phyloP scores from a whole-genome alignment of 2,888 invertebrate genomes.

The Drosophila neoperkinsi region DNA sequence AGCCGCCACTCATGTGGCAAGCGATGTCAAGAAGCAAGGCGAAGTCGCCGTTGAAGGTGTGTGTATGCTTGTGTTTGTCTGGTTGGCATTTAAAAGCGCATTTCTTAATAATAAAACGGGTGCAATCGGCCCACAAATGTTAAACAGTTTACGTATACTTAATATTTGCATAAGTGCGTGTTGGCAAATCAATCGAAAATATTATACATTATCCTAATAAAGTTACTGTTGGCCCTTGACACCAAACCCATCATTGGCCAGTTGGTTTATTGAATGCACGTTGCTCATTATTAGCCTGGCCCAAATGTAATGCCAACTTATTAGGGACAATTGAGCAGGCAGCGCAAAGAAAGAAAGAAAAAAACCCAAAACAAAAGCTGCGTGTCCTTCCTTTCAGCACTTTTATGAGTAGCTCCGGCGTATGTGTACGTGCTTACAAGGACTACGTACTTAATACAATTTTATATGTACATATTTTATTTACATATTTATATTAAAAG shows the following conservation, averaged over 20 bases:
- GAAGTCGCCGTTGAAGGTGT: constrained; percentile 80
- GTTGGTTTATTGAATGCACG: neutral
- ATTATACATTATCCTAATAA: constrained; percentile 22
- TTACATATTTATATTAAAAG: constrained; percentile 68
- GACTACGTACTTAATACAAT: constrained; percentile 8
- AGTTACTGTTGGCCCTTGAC: constrained; percentile 25
- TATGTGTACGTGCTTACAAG: constrained; percentile 6
- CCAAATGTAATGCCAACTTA: constrained; percentile 31
- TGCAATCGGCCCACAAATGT: constrained; percentile 18
- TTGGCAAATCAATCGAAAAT: constrained; percentile 47
- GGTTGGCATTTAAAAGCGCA: constrained; percentile 61
- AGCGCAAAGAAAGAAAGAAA: neutral
- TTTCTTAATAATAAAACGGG: constrained; percentile 17
- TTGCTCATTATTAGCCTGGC: constrained; percentile 25
- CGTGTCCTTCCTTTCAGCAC: constrained; percentile 27
- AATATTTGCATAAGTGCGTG: constrained; percentile 31
- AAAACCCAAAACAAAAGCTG: constrained; percentile 6
- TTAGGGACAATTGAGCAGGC: constrained; percentile 38
- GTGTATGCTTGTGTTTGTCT: constrained; percentile 21
- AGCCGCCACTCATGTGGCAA: constrained; percentile 81
- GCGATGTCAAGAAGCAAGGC: constrained; percentile 77
- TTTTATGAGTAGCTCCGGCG: constrained; percentile 7
- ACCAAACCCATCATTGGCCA: constrained; percentile 3
- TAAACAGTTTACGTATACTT: constrained; percentile 39
- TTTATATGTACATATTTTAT: constrained; percentile 12